Evolutionary conservation across 2,113 vertebrate species (phyloP), one percentile per base, ranked within the genome.

Genomic region (Syngnathus floridae): DNA sequence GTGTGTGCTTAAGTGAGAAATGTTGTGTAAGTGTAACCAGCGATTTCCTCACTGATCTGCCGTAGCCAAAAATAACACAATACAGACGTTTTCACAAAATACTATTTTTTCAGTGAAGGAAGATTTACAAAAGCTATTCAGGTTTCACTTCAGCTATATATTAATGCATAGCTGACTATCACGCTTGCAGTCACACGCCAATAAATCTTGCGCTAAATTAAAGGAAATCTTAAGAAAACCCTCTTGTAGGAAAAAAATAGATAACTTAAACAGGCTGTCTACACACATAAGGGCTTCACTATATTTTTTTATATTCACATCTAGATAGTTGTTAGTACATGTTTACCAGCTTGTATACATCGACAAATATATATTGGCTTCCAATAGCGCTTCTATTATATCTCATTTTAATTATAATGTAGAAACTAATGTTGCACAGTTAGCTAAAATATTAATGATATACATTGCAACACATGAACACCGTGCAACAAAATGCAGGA

Each of bases 21-120:
- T 64, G 17, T 65, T 57, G 49, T 69, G 71, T 70, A 70, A 65
- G 13, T 14, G 55, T 21, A 21, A 21, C 19, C 58, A 7, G 17
- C 11, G 11, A 22, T 61, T 61, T 43, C 58, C n/a, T 43, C 12
- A 22, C n/a, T 61, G 38, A 60, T 61, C 6, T 14, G 38, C 59
- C 59, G 1, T 45, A 1, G 59, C 40, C 40, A 61, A 26, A 26
- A 26, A 61, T 61, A 61, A 45, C 16, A 61, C 21, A 43, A 43
- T 43, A 3, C 40, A 43, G 38, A 43, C 46, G 14, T 36, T 36
- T 63, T 7, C 10, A 48, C 43, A 19, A 48, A 46, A n/a, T 31
- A 10, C 7, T 7, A 5, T 46, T 62, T 63, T 63, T 63, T 10
- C 43, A 64, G 21, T 41, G 35, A 63, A 19, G 26, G 14, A 63